A percentile compares a stretch with the other conserved stretches of the same genome.
Evolutionary conservation across 2,888 invertebrate genomes (phyloP).

Genomic region (Crematogaster levior): DNA sequence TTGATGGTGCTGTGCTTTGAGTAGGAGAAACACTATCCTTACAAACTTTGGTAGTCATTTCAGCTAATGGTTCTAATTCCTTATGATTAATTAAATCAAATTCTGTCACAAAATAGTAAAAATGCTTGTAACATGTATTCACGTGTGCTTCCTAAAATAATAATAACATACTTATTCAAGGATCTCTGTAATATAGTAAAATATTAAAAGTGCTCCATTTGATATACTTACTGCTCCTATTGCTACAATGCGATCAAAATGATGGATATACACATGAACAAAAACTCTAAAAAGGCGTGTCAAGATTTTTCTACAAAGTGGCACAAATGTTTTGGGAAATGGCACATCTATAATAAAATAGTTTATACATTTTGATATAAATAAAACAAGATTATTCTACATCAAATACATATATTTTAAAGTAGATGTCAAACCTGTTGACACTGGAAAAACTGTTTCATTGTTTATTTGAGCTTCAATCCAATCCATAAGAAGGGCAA

Average conservation of each 20-base stretch:
- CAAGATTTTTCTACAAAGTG: conserved; percentile 94
- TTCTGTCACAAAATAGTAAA: conserved; percentile 96
- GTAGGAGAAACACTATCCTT: conserved; percentile 86
- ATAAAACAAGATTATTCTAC: conserved; percentile 58
- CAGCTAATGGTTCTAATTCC: conserved; percentile 94
- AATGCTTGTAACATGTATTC: conserved; percentile 97
- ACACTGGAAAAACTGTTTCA: conserved; percentile 94
- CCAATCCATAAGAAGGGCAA: conserved; percentile 95
- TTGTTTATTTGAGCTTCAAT: conserved; percentile 96
- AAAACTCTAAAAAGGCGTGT: conserved; percentile 95
- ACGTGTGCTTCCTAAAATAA: conserved; percentile 93
- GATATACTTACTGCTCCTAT: conserved; percentile 92
- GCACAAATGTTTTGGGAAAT: conserved; percentile 94
- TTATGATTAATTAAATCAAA: conserved; percentile 93
- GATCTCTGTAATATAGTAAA: conserved; percentile 15
- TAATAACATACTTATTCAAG: background rate
- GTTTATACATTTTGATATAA: conserved; percentile 16
- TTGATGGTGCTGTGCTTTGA: conserved; percentile 67
- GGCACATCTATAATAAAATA: conserved; percentile 89
- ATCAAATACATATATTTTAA: background rate
- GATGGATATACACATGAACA: conserved; percentile 97
- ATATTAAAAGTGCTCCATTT: background rate
- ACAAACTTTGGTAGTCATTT: conserved; percentile 92
- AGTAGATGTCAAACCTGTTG: conserved; percentile 87
- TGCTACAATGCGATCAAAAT: conserved; percentile 95